Evolutionary conservation across 2,113 vertebrate genomes (phyloP), one percentile per base, ranked within the genome.

Genomic region (Odontesthes bonariensis): DNA sequence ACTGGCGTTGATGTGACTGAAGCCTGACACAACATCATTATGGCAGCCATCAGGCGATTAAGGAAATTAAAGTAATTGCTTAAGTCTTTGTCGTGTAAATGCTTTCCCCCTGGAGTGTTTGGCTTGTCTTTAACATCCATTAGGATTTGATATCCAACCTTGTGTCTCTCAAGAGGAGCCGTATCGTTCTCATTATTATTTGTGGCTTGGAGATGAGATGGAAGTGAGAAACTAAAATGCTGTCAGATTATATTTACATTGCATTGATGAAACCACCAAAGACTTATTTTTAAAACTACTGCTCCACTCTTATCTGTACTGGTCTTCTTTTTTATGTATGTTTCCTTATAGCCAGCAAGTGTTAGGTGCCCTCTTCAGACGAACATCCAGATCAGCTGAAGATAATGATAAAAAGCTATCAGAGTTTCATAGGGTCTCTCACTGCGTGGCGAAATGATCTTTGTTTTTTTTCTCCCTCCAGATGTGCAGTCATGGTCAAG

Each of bases 51-150:
- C 38, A 73, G 73, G 74, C 54, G 86, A 91, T 92, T 88, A 90
- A 85, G 69, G 64, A 87, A 90, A 91, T 92, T 82, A 86, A 85
- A 88, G 78, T 91, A 89, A 93, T 90, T 92, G 86, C 81, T 71
- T 46, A 74, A 82, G 82, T 85, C 76, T 85, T 88, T 85, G 81
- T 86, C 78, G 31, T 84, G 85, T 83, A 84, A 90, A 89, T 88
- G 66, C 77, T 72, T 66, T 56, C 55, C 79, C 46, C 75, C 75
- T 53, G 65, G 55, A 75, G 76, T 75, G 38, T 78, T 83, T 84
- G 49, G 63, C 62, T 76, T 46, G 46, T 67, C 75, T 69, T 56
- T 73, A 81, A 72, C 78, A 84, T 69, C 76, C 75, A 66, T 55
- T 55, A 71, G 31, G 63, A 79, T 80, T 64, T 67, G 70, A 86